Base-by-base conservation (phyloP, 2,888 invertebrate species). In the Scaptodrosophila latifasciaeformis region DNA sequence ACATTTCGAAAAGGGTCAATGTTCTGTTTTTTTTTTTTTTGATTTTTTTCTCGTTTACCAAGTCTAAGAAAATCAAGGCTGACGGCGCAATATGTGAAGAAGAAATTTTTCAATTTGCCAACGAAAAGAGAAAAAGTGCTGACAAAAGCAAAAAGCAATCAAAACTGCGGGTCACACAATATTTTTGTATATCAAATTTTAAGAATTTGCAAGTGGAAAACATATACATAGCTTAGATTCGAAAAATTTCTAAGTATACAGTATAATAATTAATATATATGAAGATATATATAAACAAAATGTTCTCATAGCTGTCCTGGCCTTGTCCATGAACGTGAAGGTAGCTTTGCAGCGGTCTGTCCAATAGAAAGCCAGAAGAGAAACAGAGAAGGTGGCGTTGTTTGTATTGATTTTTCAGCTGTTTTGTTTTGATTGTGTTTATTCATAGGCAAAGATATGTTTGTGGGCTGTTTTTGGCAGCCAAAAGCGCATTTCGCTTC, bases 261-360 rank as follows among this genome's bases (percentile, higher is more conserved):
- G n/a, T n/a, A n/a, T n/a, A n/a, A n/a, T n/a, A n/a, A n/a, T n/a
- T n/a, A n/a, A n/a, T n/a, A n/a, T n/a, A n/a, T n/a, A n/a, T n/a
- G n/a, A n/a, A n/a, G n/a, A n/a, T 24, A 24, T 24, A 24, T 24
- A 24, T 24, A 5, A 5, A 5, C 24, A 24, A 24, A 3, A 7
- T 5, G 7, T 24, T 24, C 24, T 24, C 24, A 7, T 3, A 3
- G 4, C 43, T 13, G 29, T 13, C 18, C 17, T 40, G 69, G 59
- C 62, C 62, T 59, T 70, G 74, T 70, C 70, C 77, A 74, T 72
- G 74, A 61, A 74, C 50, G 49, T 60, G 74, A 76, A 77, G 77
- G 72, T 68, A 67, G 62, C 59, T 56, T 31, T 35, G 52, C 49
- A 45, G 29, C 13, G 13, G 15, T 10, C 13, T 37, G 17, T 17